phyloP scores from a whole-genome alignment of 2,888 invertebrate genomes.

The Muschampia plurimacula region DNA sequence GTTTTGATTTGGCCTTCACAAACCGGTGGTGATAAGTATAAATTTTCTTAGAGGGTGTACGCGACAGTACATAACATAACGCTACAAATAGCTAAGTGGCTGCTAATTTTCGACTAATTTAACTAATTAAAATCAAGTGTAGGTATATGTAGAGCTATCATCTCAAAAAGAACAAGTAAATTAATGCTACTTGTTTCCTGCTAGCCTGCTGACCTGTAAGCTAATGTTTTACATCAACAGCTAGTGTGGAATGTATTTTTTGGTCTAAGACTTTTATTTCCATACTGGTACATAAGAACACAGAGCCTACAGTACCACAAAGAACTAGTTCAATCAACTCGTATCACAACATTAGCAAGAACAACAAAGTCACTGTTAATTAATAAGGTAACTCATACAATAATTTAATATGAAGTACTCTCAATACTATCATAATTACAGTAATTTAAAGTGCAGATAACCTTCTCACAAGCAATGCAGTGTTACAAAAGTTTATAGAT shows the following conservation, averaged over 20 bases:
- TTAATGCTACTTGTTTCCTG: no score
- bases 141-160: no score
- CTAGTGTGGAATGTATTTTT: not conserved
- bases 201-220: no score
- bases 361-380: constrained; percentile 34
- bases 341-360: constrained; percentile 1
- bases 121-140: no score
- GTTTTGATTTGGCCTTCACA: no score
- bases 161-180: no score
- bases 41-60: no score
- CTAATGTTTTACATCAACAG: no score
- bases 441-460: constrained; percentile 29
- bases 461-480: constrained; percentile 19
- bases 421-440: constrained; percentile 28
- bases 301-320: not conserved
- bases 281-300: not conserved
- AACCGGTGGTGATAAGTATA: no score
- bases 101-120: no score
- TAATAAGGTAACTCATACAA: constrained; percentile 26
- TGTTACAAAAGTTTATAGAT: constrained; percentile 19
- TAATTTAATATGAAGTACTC: constrained; percentile 11
- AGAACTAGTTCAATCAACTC: constrained; percentile 28
- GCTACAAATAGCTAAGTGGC: no score
- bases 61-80: no score
- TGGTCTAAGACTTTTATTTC: not conserved